Conservation (phyloP, 2,797 vertebrate genomes). For the Sarcoramphus papa region DNA sequence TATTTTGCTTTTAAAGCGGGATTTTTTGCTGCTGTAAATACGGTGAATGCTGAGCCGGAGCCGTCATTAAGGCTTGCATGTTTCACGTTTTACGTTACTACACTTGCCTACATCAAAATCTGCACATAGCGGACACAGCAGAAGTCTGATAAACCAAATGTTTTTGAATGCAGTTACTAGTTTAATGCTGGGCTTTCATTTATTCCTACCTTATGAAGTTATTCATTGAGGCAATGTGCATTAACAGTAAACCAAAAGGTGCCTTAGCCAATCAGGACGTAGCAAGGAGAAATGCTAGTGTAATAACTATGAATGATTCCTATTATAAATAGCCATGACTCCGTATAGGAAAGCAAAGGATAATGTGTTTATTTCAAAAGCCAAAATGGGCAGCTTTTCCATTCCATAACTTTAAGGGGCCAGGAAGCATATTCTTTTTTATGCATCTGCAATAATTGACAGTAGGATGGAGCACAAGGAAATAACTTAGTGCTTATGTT, state of each 20-base stretch:
- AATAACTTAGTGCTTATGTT: not conserved
- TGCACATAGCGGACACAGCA: not conserved
- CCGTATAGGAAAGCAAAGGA: not conserved
- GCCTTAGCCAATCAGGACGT: not conserved
- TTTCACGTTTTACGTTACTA: not conserved
- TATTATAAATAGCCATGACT: not conserved
- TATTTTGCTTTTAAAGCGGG: slow-evolving; percentile 20
- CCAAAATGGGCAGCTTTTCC: not conserved
- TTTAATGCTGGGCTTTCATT: not conserved
- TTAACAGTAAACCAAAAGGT: not conserved
- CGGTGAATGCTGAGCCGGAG: not conserved
- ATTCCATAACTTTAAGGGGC: not conserved
- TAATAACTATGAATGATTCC: not conserved
- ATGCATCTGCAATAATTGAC: not conserved
- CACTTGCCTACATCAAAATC: not conserved
- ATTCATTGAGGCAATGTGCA: not conserved
- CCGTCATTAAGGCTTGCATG: slow-evolving; percentile 5
- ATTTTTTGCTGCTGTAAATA: slow-evolving; percentile 30
- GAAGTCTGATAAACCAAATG: not conserved
- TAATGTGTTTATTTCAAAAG: not conserved
- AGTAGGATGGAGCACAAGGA: not conserved
- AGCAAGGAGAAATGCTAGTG: not conserved
- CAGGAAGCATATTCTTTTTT: not conserved
- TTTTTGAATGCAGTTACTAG: not conserved
- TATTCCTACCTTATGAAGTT: not conserved